Percentiles rank a stretch among this genome's conserved stretches.
Conservation (phyloP, 2,888 invertebrate species). For the Emesis furor region DNA sequence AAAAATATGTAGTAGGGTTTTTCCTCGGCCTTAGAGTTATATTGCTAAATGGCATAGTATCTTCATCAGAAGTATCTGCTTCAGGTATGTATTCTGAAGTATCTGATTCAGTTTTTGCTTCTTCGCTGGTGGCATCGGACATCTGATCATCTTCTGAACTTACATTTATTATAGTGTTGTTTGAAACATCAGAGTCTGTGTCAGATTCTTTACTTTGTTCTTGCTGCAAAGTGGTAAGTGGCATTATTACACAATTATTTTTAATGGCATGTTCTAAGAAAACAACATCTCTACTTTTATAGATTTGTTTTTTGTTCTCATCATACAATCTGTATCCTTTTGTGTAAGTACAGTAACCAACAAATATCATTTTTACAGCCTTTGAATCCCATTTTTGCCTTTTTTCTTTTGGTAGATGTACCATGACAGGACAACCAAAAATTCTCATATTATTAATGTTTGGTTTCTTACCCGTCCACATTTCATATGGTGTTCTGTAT, state of each 20-base stretch:
- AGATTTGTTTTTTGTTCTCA: constrained; percentile 31
- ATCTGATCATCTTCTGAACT: constrained; percentile 3
- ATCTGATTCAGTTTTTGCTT: constrained; percentile 23
- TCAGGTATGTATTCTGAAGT: constrained; percentile 19
- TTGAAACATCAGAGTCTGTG: constrained; percentile 3
- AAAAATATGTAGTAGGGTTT: constrained; percentile 30
- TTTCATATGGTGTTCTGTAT: not conserved
- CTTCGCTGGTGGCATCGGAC: constrained; percentile 13
- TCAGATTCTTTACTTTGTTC: constrained; percentile 20
- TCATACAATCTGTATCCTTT: constrained; percentile 69
- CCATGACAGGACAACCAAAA: constrained; percentile 2
- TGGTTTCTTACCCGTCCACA: constrained; percentile 5
- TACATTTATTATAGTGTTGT: constrained; percentile 3
- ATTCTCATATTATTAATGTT: constrained; percentile 7
- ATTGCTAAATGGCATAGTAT: constrained; percentile 6
- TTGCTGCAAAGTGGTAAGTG: constrained; percentile 24
- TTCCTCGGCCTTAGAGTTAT: constrained; percentile 14
- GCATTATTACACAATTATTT: constrained; percentile 28
- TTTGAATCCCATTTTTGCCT: constrained; percentile 77
- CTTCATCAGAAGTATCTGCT: constrained; percentile 10
- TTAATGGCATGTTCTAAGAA: constrained; percentile 38
- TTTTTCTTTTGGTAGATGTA: constrained; percentile 7
- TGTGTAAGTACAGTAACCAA: constrained; percentile 76
- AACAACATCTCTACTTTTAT: constrained; percentile 43
- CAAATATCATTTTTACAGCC: constrained; percentile 73